Evolutionary conservation across 2,888 invertebrate species (phyloP), one percentile per base, ranked within the genome.

Genomic region (Villa cingulata): DNA sequence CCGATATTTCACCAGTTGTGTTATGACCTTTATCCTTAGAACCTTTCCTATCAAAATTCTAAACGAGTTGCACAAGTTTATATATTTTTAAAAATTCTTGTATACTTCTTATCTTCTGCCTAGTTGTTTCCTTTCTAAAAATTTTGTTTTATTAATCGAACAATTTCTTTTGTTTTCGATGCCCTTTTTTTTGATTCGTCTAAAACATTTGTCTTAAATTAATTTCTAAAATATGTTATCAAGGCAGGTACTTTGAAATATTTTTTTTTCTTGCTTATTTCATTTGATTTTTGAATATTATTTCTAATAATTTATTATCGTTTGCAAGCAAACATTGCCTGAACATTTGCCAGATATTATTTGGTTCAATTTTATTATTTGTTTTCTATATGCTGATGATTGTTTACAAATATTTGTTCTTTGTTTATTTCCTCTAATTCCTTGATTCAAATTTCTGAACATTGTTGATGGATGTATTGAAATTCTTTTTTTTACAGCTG

Each of bases 391-490:
- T 4, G 4, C 7, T 6, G 4, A 6, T 4, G 4, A 23, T 23
- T 32, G 29, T 32, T 32, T 32, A 32, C 29, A 32, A 32, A 32
- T 32, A 32, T 32, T 32, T 32, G 29, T 32, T n/a, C n/a, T n/a
- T n/a, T n/a, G n/a, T n/a, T n/a, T n/a, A n/a, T n/a, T n/a, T n/a
- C n/a, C n/a, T n/a, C n/a, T n/a, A 32, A 32, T 12, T 12, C 29
- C 66, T n/a, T n/a, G n/a, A n/a, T n/a, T n/a, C 75, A 73, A 80
- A 79, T 84, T 83, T 79, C 81, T 86, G 75, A 82, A 83, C 84
- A 88, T 86, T 74, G 84, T 84, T 74, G 80, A 81, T 59, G 85
- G 85, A 73, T 86, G 84, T 78, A 86, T 83, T 72, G 85, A 82
- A 74, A 86, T 83, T 76, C 85, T 86, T 83, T 87, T 88, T 80